Conservation (phyloP, 2,797 vertebrate genomes). For the Galagoides demidoff region DNA sequence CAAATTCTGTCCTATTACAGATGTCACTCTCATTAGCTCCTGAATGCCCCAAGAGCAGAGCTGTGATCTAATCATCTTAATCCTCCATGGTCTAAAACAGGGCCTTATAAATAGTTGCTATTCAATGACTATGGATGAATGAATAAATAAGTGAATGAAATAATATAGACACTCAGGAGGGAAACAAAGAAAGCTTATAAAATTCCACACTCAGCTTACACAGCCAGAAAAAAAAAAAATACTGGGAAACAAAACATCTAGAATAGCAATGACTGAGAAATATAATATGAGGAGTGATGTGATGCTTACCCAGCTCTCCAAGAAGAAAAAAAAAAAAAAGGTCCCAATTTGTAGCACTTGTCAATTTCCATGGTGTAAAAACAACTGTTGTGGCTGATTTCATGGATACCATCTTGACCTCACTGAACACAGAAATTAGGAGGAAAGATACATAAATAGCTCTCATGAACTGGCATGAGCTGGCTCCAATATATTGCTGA, state of each 20-base stretch:
- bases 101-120: neutral
- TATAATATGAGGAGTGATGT: neutral
- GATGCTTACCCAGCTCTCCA: neutral
- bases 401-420: neutral
- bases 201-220: neutral
- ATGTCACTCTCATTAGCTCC: neutral
- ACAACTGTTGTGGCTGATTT: neutral
- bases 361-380: neutral
- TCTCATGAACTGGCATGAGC: neutral
- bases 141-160: neutral
- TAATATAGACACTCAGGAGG: neutral
- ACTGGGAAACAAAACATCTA: neutral
- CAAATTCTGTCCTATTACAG: neutral
- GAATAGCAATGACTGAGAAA: neutral
- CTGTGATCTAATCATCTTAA: neutral
- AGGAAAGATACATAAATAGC: neutral
- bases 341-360: neutral
- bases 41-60: neutral
- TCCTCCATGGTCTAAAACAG: neutral
- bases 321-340: neutral
- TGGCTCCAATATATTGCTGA: neutral
- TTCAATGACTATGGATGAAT: neutral
- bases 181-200: neutral
- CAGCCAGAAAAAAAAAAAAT: slow-evolving; percentile 1
- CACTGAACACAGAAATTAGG: neutral